Evolutionary conservation across 2,888 invertebrate genomes (phyloP).

Genomic region (Lysandra bellargus): DNA sequence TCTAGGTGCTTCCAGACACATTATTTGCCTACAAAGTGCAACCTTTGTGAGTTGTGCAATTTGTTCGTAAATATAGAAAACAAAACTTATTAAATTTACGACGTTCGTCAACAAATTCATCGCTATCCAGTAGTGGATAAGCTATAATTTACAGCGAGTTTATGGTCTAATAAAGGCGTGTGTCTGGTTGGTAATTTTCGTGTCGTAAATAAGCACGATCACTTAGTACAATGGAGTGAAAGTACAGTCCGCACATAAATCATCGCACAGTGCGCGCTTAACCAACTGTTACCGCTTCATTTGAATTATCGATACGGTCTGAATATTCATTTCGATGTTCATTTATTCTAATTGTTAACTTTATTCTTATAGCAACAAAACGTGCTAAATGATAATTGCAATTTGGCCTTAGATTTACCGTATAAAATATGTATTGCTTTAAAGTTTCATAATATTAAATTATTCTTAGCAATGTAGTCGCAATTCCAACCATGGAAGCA

Average conservation of each 20-base stretch:
- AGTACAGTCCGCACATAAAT: constrained; percentile 66
- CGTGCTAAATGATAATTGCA: background rate
- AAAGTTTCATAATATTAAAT: too few species aligned
- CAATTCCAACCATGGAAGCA: too few species aligned
- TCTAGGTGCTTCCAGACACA: background rate
- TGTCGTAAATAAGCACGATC: constrained; percentile 52
- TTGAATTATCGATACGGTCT: constrained; percentile 34
- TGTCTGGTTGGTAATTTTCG: constrained; percentile 45
- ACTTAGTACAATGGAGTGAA: constrained; percentile 52
- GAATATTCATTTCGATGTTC: background rate
- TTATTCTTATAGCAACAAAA: background rate
- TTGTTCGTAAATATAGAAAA: background rate
- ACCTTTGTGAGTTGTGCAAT: background rate
- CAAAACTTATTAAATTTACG: background rate
- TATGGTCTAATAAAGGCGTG: constrained; percentile 25
- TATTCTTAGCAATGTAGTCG: too few species aligned
- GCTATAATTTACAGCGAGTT: background rate
- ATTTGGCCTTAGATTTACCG: too few species aligned
- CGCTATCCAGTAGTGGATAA: background rate
- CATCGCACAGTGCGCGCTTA: constrained; percentile 63
- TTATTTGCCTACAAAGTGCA: background rate
- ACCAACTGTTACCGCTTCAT: constrained; percentile 35
- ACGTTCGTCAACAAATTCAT: background rate
- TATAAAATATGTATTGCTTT: too few species aligned
- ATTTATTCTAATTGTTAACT: background rate